Percentiles rank a stretch among this genome's conserved stretches.
Conservation (phyloP, 1,140 invertebrate genomes). For the Ostrea denselamellosa region DNA sequence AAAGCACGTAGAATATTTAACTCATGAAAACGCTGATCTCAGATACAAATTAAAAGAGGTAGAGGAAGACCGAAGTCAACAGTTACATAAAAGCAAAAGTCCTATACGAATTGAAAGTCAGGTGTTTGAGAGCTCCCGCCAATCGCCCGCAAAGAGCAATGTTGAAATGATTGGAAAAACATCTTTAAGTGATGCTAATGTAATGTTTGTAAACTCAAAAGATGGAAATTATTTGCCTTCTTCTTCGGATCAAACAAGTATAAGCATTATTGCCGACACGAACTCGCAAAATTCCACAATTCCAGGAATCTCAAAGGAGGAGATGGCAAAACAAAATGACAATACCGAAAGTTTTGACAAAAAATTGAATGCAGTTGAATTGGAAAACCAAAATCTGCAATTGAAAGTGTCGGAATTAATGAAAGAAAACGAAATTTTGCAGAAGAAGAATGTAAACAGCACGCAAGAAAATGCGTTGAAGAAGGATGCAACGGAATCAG, state of each 20-base stretch:
- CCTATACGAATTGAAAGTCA: conserved; percentile 45
- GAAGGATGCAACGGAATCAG: background rate
- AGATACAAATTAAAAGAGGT: conserved; percentile 63
- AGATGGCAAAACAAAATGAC: conserved; percentile 22
- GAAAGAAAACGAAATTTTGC: conserved; percentile 74
- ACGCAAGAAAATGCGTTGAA: conserved; percentile 4
- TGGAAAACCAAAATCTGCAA: conserved; percentile 28
- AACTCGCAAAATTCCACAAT: background rate
- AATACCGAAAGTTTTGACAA: background rate
- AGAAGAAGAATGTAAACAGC: conserved; percentile 79
- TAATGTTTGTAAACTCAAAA: conserved; percentile 27
- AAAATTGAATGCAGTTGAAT: conserved; percentile 19
- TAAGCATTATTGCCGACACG: background rate
- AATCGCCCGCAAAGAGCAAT: background rate
- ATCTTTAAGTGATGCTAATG: conserved; percentile 35
- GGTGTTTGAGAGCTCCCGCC: conserved; percentile 36
- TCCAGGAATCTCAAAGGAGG: background rate
- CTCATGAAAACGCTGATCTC: conserved; percentile 81
- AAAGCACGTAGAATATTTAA: conserved; percentile 86
- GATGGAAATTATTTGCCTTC: conserved; percentile 26
- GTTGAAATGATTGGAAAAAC: background rate
- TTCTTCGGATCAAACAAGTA: conserved; percentile 3
- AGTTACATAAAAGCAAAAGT: conserved; percentile 62
- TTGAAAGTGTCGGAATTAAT: conserved; percentile 32
- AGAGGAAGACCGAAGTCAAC: conserved; percentile 68